phyloP scores from a whole-genome alignment of 2,888 invertebrate species.

The Cephus nigrinus region DNA sequence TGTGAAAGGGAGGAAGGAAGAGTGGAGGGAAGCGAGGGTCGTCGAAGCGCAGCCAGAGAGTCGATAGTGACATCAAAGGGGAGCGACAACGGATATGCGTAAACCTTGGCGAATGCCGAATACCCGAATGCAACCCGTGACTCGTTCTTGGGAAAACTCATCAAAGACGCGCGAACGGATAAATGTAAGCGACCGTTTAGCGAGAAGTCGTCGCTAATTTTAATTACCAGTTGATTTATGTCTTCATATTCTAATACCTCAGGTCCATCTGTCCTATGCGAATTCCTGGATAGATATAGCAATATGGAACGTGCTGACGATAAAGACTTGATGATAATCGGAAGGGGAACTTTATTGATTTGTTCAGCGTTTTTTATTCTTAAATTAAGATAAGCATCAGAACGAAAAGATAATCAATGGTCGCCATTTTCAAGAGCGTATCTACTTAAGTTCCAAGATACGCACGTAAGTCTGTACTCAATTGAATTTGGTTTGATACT shows the following conservation, averaged over 20 bases:
- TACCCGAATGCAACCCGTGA: constrained; percentile 6
- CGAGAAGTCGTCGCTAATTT: constrained; percentile 63
- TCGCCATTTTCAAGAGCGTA: neutral
- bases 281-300: neutral
- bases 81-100: constrained; percentile 64
- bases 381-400: neutral
- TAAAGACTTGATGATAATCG: neutral
- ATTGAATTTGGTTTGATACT: constrained; percentile 53
- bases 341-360: neutral
- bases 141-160: constrained; percentile 55
- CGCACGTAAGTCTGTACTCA: constrained; percentile 31
- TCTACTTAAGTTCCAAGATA: neutral
- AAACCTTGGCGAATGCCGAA: constrained; percentile 47
- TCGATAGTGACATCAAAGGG: constrained; percentile 60
- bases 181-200: constrained; percentile 64
- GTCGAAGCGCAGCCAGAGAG: constrained; percentile 3
- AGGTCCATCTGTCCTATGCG: neutral
- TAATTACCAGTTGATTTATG: constrained; percentile 62
- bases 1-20: neutral
- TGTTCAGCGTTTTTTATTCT: neutral
- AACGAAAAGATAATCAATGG: neutral
- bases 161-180: constrained; percentile 63
- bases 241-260: constrained; percentile 7
- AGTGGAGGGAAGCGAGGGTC: constrained; percentile 9
- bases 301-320: neutral